Percentiles rank a stretch among this genome's conserved stretches.
Evolutionary conservation across 1,140 invertebrate species (phyloP).

Genomic region (Saxidomus purpurata): DNA sequence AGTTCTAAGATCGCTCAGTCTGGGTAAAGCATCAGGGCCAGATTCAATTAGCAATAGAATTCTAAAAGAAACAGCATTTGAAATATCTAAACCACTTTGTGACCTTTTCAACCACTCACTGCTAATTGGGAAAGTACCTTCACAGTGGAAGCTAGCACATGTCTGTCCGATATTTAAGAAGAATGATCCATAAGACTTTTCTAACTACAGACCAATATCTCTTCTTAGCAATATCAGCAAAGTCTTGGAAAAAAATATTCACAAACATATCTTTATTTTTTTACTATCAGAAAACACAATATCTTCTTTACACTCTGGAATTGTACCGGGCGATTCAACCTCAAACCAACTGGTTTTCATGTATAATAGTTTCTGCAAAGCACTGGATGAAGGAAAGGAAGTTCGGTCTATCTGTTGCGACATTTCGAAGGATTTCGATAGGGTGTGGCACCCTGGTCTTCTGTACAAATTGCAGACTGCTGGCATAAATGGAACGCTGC

Average conservation of each 20-base stretch:
- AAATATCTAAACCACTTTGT: slow-evolving; percentile 4
- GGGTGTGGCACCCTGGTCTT: slow-evolving; percentile 11
- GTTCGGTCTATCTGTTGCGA: neutral
- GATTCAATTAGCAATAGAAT: slow-evolving; percentile 34
- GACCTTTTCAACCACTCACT: slow-evolving; percentile 16
- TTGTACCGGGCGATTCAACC: slow-evolving; percentile 28
- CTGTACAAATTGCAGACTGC: neutral
- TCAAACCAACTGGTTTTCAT: slow-evolving; percentile 12
- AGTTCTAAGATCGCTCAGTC: neutral
- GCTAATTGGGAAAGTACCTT: neutral
- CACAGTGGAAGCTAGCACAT: slow-evolving; percentile 56
- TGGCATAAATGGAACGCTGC: neutral
- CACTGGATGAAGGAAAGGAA: no score
- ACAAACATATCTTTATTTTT: slow-evolving; percentile 39
- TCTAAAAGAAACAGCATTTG: neutral
- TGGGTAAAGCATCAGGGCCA: slow-evolving; percentile 37
- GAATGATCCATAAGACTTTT: neutral
- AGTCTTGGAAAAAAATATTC: slow-evolving; percentile 41
- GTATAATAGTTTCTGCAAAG: neutral
- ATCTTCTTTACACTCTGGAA: neutral
- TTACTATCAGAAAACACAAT: neutral
- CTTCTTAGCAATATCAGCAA: slow-evolving; percentile 43
- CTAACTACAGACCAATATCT: slow-evolving; percentile 58
- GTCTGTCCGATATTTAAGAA: slow-evolving; percentile 47
- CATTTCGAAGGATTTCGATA: neutral